A percentile compares a stretch with the other conserved stretches of the same genome.
Evolutionary conservation across 2,113 vertebrate genomes (phyloP).

Genomic region (Azemiops feae): DNA sequence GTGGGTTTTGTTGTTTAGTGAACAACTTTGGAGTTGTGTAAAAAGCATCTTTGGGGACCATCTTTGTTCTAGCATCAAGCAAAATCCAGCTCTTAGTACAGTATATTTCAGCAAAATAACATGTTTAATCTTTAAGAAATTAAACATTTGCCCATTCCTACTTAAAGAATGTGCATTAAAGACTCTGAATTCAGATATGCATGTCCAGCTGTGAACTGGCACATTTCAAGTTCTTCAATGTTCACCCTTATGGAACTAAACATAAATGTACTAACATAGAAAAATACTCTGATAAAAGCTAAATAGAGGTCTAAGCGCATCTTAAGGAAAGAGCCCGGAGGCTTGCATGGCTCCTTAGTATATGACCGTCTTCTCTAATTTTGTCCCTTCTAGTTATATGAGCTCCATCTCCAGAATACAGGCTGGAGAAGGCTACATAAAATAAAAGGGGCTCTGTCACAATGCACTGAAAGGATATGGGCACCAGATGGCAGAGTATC

Average conservation of each 20-base stretch:
- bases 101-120: neutral
- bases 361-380: neutral
- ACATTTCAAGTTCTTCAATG: neutral
- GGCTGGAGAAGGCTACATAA: neutral
- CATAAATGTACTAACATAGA: neutral
- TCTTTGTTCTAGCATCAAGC: neutral
- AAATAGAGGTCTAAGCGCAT: neutral
- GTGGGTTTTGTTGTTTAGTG: neutral
- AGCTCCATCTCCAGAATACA: neutral
- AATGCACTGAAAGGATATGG: rapidly evolving
- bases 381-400: neutral
- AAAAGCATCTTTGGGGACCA: neutral
- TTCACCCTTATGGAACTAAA: neutral
- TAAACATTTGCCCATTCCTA: neutral
- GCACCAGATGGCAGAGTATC: neutral
- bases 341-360: neutral
- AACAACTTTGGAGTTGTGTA: neutral
- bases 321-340: neutral
- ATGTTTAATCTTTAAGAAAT: neutral
- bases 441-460: neutral
- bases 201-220: neutral
- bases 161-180: neutral
- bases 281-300: neutral
- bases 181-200: neutral
- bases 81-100: neutral